Evolutionary conservation across 2,113 vertebrate genomes (phyloP), one percentile per base, ranked within the genome.

Genomic region (Nesogale talazaci): DNA sequence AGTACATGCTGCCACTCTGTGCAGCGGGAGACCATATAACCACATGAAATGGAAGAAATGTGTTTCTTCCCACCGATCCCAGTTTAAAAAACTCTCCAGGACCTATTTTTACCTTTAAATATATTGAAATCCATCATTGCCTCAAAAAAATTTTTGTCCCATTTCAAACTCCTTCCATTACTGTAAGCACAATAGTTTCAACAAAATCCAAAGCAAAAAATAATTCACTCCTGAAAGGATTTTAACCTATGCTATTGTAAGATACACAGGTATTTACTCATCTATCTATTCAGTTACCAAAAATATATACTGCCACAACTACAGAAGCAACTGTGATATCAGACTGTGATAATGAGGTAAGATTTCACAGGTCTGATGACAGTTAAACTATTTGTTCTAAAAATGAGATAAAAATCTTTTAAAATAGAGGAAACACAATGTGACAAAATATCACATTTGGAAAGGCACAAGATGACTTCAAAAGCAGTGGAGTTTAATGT

Each of bases 351-450:
- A 88, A 65, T 56, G 85, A 40, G 63, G 40, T 6, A 77, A 84
- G 25, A 80, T 76, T 88, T 94, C 83, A 76, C 6, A 75, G 7
- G 8, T 31, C 22, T 85, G 19, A n/a, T 67, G 86, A 87, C 10
- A 46, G 42, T 79, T 86, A 46, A 93, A 23, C 65, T 86, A 52
- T 56, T 69, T 91, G 23, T 87, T 92, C 70, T 77, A 23, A 95
- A 86, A 78, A 25, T 29, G 76, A 84, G 23, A 12, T 57, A n/a
- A 52, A 16, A 59, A 65, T 61, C 34, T 80, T 94, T 94, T 27
- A 57, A 83, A 76, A 34, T 19, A 36, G 25, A 88, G 34, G 11
- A 80, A 67, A 79, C 27, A 91, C n/a, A 67, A 56, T 38, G 16
- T 23, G 61, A 52, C 3, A 77, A 31, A 65, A 84, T 12, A 29